Percentiles rank a stretch among this genome's conserved stretches.
Conservation (phyloP, 1,140 invertebrate species). For the Globodera rostochiensis region DNA sequence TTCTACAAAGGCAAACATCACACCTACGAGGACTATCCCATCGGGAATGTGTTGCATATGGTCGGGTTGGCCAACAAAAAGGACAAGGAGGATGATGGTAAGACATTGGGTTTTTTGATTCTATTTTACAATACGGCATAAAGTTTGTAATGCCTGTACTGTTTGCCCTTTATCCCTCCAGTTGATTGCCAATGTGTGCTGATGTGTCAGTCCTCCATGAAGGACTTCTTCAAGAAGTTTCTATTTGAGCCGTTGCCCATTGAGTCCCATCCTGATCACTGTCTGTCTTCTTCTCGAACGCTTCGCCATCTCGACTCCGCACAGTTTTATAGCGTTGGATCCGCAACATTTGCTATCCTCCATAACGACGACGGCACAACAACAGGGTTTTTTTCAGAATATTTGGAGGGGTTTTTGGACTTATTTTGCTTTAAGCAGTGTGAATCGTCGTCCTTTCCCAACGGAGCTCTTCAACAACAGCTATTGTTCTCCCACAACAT, state of each 20-base stretch:
- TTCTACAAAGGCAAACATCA: conserved; percentile 89
- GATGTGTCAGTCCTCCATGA: conserved; percentile 94
- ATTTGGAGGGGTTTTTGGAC: no score
- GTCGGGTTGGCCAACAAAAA: conserved; percentile 80
- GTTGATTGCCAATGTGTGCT: conserved; percentile 80
- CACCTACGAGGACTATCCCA: conserved; percentile 92
- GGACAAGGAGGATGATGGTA: conserved; percentile 83
- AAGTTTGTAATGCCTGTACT: not conserved
- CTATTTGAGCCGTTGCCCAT: conserved; percentile 94
- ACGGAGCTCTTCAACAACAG: not conserved
- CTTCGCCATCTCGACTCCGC: conserved; percentile 87
- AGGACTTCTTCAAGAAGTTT: conserved; percentile 98
- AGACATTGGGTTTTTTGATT: not conserved
- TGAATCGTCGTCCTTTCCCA: not conserved
- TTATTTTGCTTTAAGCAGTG: not conserved
- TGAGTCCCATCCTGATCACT: conserved; percentile 95
- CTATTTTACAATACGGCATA: no score
- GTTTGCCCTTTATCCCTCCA: conserved; percentile 32
- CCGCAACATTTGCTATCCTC: conserved; percentile 36
- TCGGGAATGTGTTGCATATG: conserved; percentile 97
- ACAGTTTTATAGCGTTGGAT: conserved; percentile 54
- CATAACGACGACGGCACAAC: conserved; percentile 1
- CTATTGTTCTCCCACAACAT: conserved; percentile 33
- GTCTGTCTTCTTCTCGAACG: conserved; percentile 91
- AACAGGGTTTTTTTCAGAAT: not conserved